Evolutionary conservation across 2,113 vertebrate species (phyloP), one percentile per base, ranked within the genome.

Genomic region (Xenopus laevis): DNA sequence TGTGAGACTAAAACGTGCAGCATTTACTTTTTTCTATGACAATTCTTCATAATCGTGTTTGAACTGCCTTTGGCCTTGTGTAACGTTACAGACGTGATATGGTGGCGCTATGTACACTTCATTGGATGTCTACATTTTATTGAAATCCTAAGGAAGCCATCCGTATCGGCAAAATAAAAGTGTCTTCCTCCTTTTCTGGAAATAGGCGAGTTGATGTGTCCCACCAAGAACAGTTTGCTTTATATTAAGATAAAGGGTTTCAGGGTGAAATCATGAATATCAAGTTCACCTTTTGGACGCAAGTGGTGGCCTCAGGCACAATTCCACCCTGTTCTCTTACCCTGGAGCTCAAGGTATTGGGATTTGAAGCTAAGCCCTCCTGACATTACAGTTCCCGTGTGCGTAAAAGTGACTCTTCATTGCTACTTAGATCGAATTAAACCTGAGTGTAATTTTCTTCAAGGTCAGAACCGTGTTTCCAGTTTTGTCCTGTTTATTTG

Each of bases 401-500:
- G 72, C 82, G 71, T 80, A 73, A 80, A 80, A 76, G 86, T 83
- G 82, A 82, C 87, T 84, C 81, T 83, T 86, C 75, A 81, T 87
- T 83, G 72, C 59, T 78, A 69, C 74, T 82, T 72, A 79, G 81
- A 80, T 78, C 75, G 87, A 85, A 87, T 85, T 86, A 90, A 89
- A 89, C 87, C 87, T 79, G 79, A 85, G 83, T 84, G 79, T 78
- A 81, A 81, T 89, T 88, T 89, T 91, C 81, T 85, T 84, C 87
- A 88, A 86, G 86, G 87, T 91, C 89, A 84, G 80, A 87, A 50
- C 84, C 82, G 82, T 86, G 84, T 85, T 79, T 89, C 89, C 82
- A 83, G 61, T 74, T 78, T 87, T 80, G 81, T 79, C 87, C 88
- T 87, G 89, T 90, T 92, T 89, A 89, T 89, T 84, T 82, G 84